Conservation (phyloP, 2,797 vertebrate species). For the Morus bassanus region DNA sequence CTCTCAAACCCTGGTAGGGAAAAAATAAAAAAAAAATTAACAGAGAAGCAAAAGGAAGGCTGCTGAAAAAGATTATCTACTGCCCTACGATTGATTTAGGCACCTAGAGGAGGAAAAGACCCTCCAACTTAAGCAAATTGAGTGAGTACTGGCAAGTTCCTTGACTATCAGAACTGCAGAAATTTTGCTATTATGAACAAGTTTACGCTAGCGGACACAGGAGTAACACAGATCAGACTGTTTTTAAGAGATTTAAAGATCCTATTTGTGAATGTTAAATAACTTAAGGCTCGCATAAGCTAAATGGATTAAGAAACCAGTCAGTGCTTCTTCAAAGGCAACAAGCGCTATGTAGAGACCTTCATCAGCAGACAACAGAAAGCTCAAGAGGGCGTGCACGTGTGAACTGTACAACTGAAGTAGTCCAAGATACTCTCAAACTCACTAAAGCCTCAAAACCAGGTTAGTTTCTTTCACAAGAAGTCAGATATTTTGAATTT, state of each 20-base stretch:
- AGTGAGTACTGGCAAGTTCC: background rate
- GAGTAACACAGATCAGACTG: background rate
- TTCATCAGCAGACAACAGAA: background rate
- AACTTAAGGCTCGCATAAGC: background rate
- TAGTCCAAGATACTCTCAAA: too few relatives aligned
- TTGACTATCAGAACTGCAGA: background rate
- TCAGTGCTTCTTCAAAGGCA: background rate
- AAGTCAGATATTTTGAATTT: background rate
- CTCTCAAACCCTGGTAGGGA: background rate
- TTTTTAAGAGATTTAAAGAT: background rate
- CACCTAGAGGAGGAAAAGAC: background rate
- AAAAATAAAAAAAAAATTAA: background rate
- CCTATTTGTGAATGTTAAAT: background rate
- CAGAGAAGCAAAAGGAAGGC: background rate
- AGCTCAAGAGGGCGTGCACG: background rate
- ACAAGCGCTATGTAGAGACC: background rate
- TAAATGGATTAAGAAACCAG: background rate
- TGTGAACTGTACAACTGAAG: rapidly evolving
- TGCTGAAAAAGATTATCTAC: background rate
- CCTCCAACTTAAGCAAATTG: background rate
- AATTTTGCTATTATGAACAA: background rate
- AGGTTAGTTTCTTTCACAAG: background rate
- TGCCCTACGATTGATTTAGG: background rate
- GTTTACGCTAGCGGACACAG: background rate
- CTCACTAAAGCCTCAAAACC: background rate